phyloP scores from a whole-genome alignment of 1,140 invertebrate genomes.

The Diprion similis region DNA sequence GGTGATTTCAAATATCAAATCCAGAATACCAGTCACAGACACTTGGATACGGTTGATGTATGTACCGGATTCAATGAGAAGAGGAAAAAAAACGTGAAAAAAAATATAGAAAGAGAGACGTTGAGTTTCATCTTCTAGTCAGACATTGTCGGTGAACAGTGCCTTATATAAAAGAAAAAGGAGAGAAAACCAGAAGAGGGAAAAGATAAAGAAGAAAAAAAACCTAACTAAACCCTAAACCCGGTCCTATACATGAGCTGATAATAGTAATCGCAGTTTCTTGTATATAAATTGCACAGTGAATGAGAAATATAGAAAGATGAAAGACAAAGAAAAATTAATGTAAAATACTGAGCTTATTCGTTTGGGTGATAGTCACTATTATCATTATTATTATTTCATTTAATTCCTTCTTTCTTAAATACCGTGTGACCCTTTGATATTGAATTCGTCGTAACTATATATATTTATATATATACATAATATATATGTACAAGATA shows the following conservation, averaged over 20 bases:
- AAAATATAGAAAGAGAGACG: conserved; percentile 41
- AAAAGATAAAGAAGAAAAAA: not conserved
- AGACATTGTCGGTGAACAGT: conserved; percentile 63
- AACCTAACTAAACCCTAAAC: not conserved
- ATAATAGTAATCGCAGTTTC: not conserved
- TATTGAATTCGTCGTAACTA: conserved; percentile 13
- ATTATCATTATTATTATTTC: conserved; percentile 19
- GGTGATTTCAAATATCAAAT: no score
- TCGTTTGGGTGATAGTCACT: not conserved
- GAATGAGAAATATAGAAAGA: not conserved
- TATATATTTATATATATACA: conserved; percentile 13
- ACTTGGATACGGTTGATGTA: no score
- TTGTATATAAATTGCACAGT: conserved; percentile 8
- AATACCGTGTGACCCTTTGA: not conserved
- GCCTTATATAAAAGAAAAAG: conserved; percentile 48
- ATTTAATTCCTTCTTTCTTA: conserved; percentile 14
- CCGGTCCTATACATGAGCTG: not conserved
- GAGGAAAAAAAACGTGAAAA: not conserved
- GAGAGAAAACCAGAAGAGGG: not conserved
- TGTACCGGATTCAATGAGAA: no score
- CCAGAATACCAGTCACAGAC: no score
- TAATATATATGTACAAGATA: no score
- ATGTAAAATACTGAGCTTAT: not conserved
- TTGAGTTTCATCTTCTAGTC: conserved; percentile 63
- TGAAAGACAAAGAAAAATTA: not conserved